Evolutionary conservation across 2,888 invertebrate species (phyloP).

Genomic region (Diachrysia chrysitis): DNA sequence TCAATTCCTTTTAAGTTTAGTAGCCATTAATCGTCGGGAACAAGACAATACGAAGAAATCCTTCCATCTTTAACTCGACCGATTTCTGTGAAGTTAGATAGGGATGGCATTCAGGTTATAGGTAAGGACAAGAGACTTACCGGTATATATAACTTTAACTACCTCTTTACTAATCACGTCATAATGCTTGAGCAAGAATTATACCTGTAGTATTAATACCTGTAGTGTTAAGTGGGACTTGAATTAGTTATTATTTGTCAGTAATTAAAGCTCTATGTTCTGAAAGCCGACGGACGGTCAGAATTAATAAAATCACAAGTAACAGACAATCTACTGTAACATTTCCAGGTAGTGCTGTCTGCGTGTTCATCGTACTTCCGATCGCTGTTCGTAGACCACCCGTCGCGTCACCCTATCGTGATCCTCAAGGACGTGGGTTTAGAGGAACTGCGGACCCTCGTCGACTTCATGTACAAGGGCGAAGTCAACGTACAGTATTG

Average conservation of each 20-base stretch:
- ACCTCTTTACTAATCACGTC: background rate
- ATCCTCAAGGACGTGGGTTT: slow-evolving; percentile 98
- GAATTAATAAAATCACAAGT: background rate
- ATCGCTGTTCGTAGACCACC: slow-evolving; percentile 97
- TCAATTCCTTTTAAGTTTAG: slow-evolving; percentile 42
- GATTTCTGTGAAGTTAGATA: slow-evolving; percentile 40
- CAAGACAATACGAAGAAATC: slow-evolving; percentile 38
- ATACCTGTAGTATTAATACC: background rate
- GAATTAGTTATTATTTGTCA: too few relatives aligned
- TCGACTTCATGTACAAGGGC: slow-evolving; percentile 99
- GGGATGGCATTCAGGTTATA: slow-evolving; percentile 19
- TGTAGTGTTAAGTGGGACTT: background rate
- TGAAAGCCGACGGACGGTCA: background rate
- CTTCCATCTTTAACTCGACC: slow-evolving; percentile 32
- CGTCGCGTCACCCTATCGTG: slow-evolving; percentile 97
- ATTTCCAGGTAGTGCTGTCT: slow-evolving; percentile 95
- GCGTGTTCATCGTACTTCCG: slow-evolving; percentile 99
- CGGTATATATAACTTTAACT: background rate
- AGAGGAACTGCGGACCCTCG: slow-evolving; percentile 96
- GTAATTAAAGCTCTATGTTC: background rate
- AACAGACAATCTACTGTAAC: slow-evolving; percentile 1
- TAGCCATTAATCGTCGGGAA: slow-evolving; percentile 43
- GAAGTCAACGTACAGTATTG: slow-evolving; percentile 98
- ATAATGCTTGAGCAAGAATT: background rate
- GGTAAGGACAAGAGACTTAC: too few relatives aligned